A percentile compares a stretch with the other conserved stretches of the same genome.
phyloP scores from a whole-genome alignment of 1,140 invertebrate genomes.

The Marisa cornuarietis region DNA sequence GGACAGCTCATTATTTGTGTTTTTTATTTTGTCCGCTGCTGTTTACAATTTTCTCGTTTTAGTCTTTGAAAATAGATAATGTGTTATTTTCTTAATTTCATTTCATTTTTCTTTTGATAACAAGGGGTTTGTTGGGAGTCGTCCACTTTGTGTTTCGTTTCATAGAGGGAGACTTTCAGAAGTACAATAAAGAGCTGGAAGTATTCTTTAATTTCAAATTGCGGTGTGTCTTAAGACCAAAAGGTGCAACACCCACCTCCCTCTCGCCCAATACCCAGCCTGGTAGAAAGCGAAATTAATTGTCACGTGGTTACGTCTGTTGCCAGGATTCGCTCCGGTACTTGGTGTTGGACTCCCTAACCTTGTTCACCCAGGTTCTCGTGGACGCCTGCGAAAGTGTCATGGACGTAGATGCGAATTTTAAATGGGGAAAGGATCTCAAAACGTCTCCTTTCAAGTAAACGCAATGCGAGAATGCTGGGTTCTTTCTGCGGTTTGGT shows the following conservation, averaged over 20 bases:
- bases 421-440: constrained; percentile 74
- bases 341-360: constrained; percentile 74
- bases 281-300: not conserved
- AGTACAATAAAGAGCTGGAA: too few relatives aligned
- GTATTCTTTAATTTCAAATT: not conserved
- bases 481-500: not conserved
- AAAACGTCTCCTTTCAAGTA: constrained; percentile 71
- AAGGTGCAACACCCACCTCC: not conserved
- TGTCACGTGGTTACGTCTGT: constrained; percentile 1
- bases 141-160: too few relatives aligned
- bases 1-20: not conserved
- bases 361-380: constrained; percentile 71
- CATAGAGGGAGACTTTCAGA: too few relatives aligned
- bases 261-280: not conserved
- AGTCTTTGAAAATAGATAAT: not conserved
- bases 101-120: not conserved
- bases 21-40: not conserved
- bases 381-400: constrained; percentile 74
- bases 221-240: not conserved
- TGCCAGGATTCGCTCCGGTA: constrained; percentile 75
- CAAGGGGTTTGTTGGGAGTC: too few relatives aligned
- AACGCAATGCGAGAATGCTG: constrained; percentile 7
- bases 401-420: constrained; percentile 69
- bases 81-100: too few relatives aligned
- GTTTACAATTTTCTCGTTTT: not conserved